Percentiles rank a stretch among this genome's conserved stretches.
Conservation (phyloP, 2,113 vertebrate species). For the Camelus bactrianus region DNA sequence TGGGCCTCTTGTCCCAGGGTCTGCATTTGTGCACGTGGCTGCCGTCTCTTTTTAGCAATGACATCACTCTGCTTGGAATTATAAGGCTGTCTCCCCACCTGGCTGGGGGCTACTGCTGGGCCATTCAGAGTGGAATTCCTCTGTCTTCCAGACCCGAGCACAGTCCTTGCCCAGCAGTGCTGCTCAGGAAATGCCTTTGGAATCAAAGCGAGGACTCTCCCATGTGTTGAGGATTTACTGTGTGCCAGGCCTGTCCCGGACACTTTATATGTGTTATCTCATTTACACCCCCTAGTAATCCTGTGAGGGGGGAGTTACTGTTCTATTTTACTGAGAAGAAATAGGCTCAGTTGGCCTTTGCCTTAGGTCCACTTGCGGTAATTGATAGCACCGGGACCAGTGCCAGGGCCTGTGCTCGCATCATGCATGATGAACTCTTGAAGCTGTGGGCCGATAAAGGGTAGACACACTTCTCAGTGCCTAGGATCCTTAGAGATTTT, state of each 20-base stretch:
- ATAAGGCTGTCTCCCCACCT: constrained; percentile 17
- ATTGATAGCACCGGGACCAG: not conserved
- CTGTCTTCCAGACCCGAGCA: constrained; percentile 29
- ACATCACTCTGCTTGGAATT: constrained; percentile 44
- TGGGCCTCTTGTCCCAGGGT: not conserved
- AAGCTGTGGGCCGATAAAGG: not conserved
- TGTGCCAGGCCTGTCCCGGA: constrained; percentile 37
- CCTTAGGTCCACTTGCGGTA: not conserved
- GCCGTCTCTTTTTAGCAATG: constrained; percentile 55
- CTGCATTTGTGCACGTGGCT: not conserved
- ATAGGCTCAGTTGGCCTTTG: not conserved
- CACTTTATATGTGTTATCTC: constrained; percentile 54
- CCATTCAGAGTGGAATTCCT: constrained; percentile 58
- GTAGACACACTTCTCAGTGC: not conserved
- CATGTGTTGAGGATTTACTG: constrained; percentile 71
- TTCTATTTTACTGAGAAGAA: constrained; percentile 47
- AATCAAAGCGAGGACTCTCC: constrained; percentile 41
- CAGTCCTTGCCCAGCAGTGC: not conserved
- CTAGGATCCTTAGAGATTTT: not conserved
- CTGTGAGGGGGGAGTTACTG: constrained; percentile 20
- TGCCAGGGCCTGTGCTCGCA: not conserved
- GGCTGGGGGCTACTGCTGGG: constrained; percentile 33
- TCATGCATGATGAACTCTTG: accelerated
- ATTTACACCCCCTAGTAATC: constrained; percentile 43
- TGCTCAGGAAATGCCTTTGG: constrained; percentile 76